Base-by-base conservation (phyloP, 2,888 invertebrate species). In the Coronaproctus castanopsis region DNA sequence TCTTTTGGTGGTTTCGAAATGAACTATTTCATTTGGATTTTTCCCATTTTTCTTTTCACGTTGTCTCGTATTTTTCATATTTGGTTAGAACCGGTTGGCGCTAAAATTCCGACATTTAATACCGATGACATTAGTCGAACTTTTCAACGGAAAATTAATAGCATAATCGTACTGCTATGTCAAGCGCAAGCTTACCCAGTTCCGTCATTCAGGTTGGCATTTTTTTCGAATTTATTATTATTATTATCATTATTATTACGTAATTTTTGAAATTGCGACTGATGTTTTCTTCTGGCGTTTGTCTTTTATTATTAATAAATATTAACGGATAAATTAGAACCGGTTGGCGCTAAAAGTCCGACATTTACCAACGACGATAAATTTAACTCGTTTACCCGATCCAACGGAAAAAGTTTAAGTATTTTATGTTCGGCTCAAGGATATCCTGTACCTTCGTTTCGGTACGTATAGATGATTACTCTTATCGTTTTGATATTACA, bases 381-480 rank as follows among this genome's bases (percentile, higher is more conserved):
- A 65, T 67, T 71, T 57, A 69, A 69, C 52, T 65, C 72, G 58
- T 67, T 70, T 64, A 66, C 65, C 62, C 69, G 71, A 64, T 65
- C 65, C 63, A 61, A 63, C 55, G 67, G 66, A 59, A 66, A 67
- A 58, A 68, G 67, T 54, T 65, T 75, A 62, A 70, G 70, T 61
- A 67, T 77, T 21, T 67, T 72, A 20, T 77, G 77, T 68, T 74
- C 73, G 61, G 76, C 76, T 48, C 83, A 84, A 71, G 81, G 79
- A 14, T 79, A 74, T 72, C 85, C 85, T 55, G 79, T 83, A 66
- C 85, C 85, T 66, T 69, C 79, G 61, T 81, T 80, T 77, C 81
- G 82, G 82, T 85, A 76, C 75, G 59, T n/a, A n/a, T n/a, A n/a
- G n/a, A n/a, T n/a, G n/a, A n/a, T n/a, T n/a, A n/a, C n/a, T n/a